Percentiles rank a stretch among this genome's conserved stretches.
Evolutionary conservation across 2,888 invertebrate species (phyloP).

Genomic region (Amphipyra tragopoginis): DNA sequence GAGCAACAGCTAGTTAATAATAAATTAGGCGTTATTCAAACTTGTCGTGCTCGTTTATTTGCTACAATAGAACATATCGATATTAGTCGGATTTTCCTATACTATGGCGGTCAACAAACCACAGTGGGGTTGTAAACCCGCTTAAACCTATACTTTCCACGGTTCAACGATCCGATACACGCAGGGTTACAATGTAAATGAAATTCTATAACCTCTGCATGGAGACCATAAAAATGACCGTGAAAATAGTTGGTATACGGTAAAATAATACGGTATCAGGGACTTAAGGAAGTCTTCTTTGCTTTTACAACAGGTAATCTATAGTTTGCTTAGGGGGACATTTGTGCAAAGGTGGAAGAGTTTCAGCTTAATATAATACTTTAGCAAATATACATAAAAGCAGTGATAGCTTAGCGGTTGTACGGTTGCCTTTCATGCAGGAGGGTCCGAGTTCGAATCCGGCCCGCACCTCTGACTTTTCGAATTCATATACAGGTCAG

Average conservation of each 20-base stretch:
- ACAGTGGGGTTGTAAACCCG: conserved; percentile 51
- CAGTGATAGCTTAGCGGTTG: no score
- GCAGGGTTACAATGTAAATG: conserved; percentile 76
- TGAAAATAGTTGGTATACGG: conserved; percentile 34
- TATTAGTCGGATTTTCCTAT: conserved; percentile 35
- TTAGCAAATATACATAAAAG: no score
- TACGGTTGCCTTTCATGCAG: no score
- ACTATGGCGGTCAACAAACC: conserved; percentile 51
- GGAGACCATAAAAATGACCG: conserved; percentile 52
- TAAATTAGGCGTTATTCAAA: conserved; percentile 1
- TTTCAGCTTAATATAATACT: no score
- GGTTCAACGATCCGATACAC: conserved; percentile 68
- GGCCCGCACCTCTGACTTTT: no score
- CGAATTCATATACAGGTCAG: no score
- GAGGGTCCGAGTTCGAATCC: no score
- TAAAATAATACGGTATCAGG: conserved; percentile 32
- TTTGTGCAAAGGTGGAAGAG: no score
- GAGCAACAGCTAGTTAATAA: no score
- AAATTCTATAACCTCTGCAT: conserved; percentile 64
- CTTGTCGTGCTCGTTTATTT: conserved; percentile 6
- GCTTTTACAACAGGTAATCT: no score
- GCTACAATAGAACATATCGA: conserved; percentile 16
- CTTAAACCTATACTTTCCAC: conserved; percentile 50
- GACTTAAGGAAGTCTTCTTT: no score
- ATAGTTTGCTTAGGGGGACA: no score